Conservation (phyloP, 2,888 invertebrate genomes). For the Cosmia trapezina region DNA sequence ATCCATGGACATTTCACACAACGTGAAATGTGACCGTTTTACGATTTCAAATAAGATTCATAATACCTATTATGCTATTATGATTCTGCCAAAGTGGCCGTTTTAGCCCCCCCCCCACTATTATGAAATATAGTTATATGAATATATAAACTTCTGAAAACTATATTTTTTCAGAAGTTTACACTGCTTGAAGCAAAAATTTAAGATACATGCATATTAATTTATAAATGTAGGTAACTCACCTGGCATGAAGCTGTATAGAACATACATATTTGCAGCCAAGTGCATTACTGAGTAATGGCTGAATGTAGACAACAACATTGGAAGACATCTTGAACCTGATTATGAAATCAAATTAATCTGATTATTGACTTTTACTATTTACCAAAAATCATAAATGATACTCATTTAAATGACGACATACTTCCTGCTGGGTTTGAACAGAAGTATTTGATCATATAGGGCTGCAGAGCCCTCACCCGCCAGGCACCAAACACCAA, state of each 20-base stretch:
- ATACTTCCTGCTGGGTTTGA: constrained; percentile 95
- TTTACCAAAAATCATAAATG: background rate
- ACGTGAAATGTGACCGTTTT: too few relatives aligned
- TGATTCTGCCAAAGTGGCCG: too few relatives aligned
- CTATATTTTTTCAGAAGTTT: background rate
- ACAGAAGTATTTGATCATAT: constrained; percentile 96
- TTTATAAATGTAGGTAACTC: constrained; percentile 30
- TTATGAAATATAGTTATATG: background rate
- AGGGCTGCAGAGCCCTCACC: constrained; percentile 92
- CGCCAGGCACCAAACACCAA: constrained; percentile 96
- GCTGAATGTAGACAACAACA: constrained; percentile 98
- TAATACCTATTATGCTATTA: too few relatives aligned
- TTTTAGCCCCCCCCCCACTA: too few relatives aligned
- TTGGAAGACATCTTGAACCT: constrained; percentile 95
- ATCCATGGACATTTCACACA: too few relatives aligned
- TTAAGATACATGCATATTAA: background rate
- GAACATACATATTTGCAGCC: constrained; percentile 98
- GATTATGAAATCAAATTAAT: constrained; percentile 35
- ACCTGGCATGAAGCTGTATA: constrained; percentile 95
- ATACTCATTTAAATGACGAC: constrained; percentile 69
- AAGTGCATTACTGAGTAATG: constrained; percentile 97
- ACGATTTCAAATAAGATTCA: too few relatives aligned
- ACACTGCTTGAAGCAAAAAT: background rate
- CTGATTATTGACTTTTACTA: background rate
- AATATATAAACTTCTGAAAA: too few relatives aligned